Percentiles rank a stretch among this genome's conserved stretches.
Conservation (phyloP, 2,888 invertebrate species). For the Marronus borbonicus region DNA sequence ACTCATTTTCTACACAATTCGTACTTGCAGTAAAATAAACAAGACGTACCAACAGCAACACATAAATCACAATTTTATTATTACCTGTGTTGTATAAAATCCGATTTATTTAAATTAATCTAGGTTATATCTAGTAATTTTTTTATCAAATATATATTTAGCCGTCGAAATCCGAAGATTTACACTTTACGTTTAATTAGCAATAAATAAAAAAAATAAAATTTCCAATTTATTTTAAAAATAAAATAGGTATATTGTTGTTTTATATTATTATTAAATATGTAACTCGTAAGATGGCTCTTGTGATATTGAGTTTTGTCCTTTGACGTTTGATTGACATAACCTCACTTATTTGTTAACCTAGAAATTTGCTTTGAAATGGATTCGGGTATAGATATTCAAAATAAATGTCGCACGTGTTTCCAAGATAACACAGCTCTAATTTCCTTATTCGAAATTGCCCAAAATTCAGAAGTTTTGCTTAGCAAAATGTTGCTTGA, state of each 20-base stretch:
- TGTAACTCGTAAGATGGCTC: constrained; percentile 46
- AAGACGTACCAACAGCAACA: constrained; percentile 45
- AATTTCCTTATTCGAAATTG: constrained; percentile 58
- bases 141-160: neutral
- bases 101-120: constrained; percentile 22
- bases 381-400: neutral
- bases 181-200: neutral
- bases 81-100: constrained; percentile 23
- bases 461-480: constrained; percentile 54
- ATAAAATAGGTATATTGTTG: constrained; percentile 4
- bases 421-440: constrained; percentile 53
- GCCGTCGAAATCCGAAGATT: neutral
- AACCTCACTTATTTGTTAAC: constrained; percentile 3
- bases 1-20: constrained; percentile 28
- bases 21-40: constrained; percentile 20
- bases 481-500: constrained; percentile 57
- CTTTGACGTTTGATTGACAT: constrained; percentile 25
- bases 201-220: neutral
- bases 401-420: constrained; percentile 59
- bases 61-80: constrained; percentile 47
- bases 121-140: constrained; percentile 13
- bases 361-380: neutral
- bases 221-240: constrained; percentile 23
- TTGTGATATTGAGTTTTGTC: constrained; percentile 11
- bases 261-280: constrained; percentile 43